Evolutionary conservation across 2,113 vertebrate genomes (phyloP), one percentile per base, ranked within the genome.

Genomic region (Thryonomys swinderianus): DNA sequence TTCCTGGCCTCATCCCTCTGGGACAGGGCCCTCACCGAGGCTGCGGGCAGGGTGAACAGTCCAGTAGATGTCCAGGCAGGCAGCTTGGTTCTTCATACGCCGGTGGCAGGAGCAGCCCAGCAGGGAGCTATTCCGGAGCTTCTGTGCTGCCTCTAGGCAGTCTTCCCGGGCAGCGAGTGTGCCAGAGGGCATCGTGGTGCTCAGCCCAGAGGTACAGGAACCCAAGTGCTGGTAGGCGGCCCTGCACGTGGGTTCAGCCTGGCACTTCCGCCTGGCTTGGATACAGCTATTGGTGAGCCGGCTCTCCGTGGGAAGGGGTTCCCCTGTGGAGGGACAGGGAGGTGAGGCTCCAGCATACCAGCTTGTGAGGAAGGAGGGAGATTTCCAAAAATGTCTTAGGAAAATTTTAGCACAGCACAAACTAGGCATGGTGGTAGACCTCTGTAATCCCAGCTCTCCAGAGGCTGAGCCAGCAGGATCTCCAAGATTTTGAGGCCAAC

Each of bases 31-130:
- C 99, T 99, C 98, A 99, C 99, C 99, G 92, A 99, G 98, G 91
- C 98, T 98, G 95, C 98, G 92, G 78, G 96, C 96, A 96, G 97
- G 95, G 90, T 99, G 98, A 82, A 99, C 95, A 0, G 99, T 99
- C 99, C 99, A 99, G 98, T 99, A 99, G 92, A 99, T 96, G 32
- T 98, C 98, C 85, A 99, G 98, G 97, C 99, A 99, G 93, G 98
- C 98, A 73, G 99, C 98, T 97, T 99, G 99, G 61, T 98, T 98
- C 86, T 98, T 99, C 98, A 99, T 99, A 95, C 99, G 99, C 34
- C 99, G 98, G 88, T 99, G 98, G 89, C 99, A 99, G 73, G 98
- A 99, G 97, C 99, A 99, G 37, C 98, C 98, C 95, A 98, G 98
- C 95, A 99, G 98, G 91, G 99, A 98, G 88, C 98, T 99, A 78